Evolutionary conservation across 2,113 vertebrate genomes (phyloP).

Genomic region (Puma concolor): DNA sequence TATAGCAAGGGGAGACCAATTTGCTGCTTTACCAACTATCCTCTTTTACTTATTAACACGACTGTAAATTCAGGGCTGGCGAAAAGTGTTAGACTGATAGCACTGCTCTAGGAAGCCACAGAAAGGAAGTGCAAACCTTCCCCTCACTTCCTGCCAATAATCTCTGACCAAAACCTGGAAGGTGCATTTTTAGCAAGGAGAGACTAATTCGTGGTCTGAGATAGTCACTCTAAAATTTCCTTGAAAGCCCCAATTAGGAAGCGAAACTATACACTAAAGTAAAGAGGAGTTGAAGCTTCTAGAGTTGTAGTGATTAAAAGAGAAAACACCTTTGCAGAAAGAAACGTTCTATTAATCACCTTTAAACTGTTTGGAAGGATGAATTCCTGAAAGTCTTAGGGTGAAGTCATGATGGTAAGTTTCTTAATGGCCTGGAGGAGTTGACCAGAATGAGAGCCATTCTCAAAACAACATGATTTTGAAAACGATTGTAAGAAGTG

Average conservation of each 20-base stretch:
- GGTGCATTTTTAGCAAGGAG: slow-evolving; percentile 23
- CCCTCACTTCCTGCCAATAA: slow-evolving; percentile 50
- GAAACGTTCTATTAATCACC: not conserved
- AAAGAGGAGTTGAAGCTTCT: not conserved
- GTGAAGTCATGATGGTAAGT: not conserved
- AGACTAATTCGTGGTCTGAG: slow-evolving; percentile 50
- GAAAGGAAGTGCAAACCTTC: slow-evolving; percentile 57
- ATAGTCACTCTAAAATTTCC: slow-evolving; percentile 56
- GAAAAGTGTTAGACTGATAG: slow-evolving; percentile 56
- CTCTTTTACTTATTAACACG: slow-evolving; percentile 71
- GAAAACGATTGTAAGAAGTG: not conserved
- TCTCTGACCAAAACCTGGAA: slow-evolving; percentile 53
- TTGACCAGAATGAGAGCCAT: not conserved
- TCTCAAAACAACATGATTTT: slow-evolving; percentile 27
- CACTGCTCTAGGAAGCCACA: slow-evolving; percentile 56
- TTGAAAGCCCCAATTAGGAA: slow-evolving; percentile 60
- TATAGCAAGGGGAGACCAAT: slow-evolving; percentile 60
- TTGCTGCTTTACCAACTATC: slow-evolving; percentile 47
- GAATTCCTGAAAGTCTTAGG: not conserved
- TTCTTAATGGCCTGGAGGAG: not conserved
- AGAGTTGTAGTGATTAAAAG: slow-evolving; percentile 10
- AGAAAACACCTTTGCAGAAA: slow-evolving; percentile 43
- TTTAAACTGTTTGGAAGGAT: not conserved
- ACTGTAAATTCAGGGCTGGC: slow-evolving; percentile 54
- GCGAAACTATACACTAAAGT: not conserved